Conservation (phyloP, 2,113 vertebrate genomes). For the Onychostruthus taczanowskii region DNA sequence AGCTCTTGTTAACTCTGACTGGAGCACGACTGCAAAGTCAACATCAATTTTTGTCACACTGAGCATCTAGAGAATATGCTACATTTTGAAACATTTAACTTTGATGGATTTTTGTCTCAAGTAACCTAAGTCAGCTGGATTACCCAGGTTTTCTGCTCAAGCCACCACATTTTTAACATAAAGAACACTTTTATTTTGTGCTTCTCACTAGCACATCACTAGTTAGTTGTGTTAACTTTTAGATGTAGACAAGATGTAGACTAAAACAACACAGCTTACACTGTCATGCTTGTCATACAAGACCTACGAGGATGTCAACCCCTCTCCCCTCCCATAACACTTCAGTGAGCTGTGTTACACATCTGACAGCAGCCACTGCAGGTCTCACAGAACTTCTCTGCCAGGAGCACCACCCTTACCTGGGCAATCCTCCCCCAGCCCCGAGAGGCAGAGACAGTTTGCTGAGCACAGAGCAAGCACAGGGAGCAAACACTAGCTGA, state of each 20-base stretch:
- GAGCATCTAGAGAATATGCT: background rate
- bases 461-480: accelerated
- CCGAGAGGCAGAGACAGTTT: background rate
- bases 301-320: accelerated
- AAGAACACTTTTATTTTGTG: background rate
- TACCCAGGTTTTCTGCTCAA: background rate
- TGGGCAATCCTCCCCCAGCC: background rate
- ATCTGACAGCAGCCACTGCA: background rate
- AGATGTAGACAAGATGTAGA: background rate
- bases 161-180: background rate
- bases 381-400: background rate
- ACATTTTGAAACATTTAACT: background rate
- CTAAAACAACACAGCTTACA: background rate
- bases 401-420: background rate
- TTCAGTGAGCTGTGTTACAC: background rate
- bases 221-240: background rate
- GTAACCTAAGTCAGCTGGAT: background rate
- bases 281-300: background rate
- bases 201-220: background rate
- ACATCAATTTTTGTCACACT: background rate
- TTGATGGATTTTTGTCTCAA: background rate
- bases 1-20: background rate
- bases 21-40: background rate
- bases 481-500: background rate
- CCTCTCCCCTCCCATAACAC: accelerated